These are phyloP conservation scores for Clusia tigrina DNA, from an alignment of 2,888 invertebrate species.

Conservation along the genomic window DNA sequence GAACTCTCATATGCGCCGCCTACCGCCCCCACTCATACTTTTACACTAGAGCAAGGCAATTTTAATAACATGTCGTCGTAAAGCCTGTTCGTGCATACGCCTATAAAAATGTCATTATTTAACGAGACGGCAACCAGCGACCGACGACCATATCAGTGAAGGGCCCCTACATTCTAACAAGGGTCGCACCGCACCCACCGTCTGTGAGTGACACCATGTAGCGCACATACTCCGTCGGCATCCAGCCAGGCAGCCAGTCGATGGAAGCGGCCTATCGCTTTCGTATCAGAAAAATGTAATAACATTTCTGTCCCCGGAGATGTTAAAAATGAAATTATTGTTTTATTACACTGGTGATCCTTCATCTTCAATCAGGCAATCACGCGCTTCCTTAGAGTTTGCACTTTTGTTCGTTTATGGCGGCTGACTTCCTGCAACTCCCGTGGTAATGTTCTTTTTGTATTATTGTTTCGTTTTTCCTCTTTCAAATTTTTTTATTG, in stretches of 20 bases:
- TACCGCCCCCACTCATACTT: constrained; percentile 12
- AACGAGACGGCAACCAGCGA: constrained; percentile 29
- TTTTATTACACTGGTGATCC: constrained; percentile 31
- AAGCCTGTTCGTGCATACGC: constrained; percentile 43
- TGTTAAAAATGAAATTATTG: constrained; percentile 28
- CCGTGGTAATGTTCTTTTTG: neutral
- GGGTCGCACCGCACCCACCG: neutral
- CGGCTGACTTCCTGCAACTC: neutral
- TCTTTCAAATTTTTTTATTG: constrained; percentile 4
- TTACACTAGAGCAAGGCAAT: constrained; percentile 37
- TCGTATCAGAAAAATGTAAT: constrained; percentile 19
- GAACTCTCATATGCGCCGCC: neutral
- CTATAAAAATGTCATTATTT: constrained; percentile 55
- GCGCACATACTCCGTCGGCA: neutral
- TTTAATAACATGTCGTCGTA: constrained; percentile 58
- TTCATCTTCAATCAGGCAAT: constrained; percentile 28
- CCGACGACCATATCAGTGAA: constrained; percentile 11
- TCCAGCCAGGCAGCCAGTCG: neutral
- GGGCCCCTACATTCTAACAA: too few relatives aligned
- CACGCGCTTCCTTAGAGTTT: constrained; percentile 11
- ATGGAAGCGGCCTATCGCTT: constrained; percentile 8
- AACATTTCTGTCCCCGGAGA: constrained; percentile 36
- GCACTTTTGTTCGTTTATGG: constrained; percentile 1
- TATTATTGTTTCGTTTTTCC: neutral
- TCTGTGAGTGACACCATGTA: neutral